Evolutionary conservation across 2,888 invertebrate species (phyloP).

Genomic region (Allacma fusca): DNA sequence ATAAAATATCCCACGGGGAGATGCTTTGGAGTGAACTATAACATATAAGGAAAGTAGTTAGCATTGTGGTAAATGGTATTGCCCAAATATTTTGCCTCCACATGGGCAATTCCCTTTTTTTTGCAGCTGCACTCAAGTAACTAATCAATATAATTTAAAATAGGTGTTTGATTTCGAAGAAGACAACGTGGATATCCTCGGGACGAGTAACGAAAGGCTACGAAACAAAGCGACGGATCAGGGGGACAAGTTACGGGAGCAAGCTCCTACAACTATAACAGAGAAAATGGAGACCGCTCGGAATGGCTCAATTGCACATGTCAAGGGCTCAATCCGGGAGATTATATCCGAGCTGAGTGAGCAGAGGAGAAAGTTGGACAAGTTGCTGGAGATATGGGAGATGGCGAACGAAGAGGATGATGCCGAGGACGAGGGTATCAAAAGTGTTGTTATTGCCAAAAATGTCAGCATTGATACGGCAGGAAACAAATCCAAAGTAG

Average conservation of each 20-base stretch:
- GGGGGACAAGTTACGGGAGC: constrained; percentile 9
- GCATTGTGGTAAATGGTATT: too few relatives aligned
- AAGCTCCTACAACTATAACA: not conserved
- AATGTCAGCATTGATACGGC: too few relatives aligned
- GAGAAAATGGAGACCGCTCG: constrained; percentile 29
- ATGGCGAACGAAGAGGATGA: constrained; percentile 34
- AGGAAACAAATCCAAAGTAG: too few relatives aligned
- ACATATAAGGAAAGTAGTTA: too few relatives aligned
- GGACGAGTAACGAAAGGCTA: constrained; percentile 31
- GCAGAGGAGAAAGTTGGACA: constrained; percentile 54
- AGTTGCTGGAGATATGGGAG: constrained; percentile 53
- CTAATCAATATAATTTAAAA: not conserved
- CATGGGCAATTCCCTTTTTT: too few relatives aligned
- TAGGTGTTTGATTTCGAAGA: constrained; percentile 61
- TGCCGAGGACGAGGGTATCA: constrained; percentile 20
- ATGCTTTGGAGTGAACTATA: too few relatives aligned
- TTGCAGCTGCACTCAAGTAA: too few relatives aligned
- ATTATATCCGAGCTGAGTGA: constrained; percentile 50
- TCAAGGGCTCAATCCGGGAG: constrained; percentile 38
- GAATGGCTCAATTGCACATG: constrained; percentile 13
- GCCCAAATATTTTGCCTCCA: too few relatives aligned
- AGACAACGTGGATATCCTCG: constrained; percentile 52
- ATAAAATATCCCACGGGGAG: too few relatives aligned
- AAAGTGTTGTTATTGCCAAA: not conserved
- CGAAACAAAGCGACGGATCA: not conserved